These are phyloP conservation scores for Drosophila kambysellisi DNA, from an alignment of 2,888 invertebrate genomes.

Conservation along the genomic window DNA sequence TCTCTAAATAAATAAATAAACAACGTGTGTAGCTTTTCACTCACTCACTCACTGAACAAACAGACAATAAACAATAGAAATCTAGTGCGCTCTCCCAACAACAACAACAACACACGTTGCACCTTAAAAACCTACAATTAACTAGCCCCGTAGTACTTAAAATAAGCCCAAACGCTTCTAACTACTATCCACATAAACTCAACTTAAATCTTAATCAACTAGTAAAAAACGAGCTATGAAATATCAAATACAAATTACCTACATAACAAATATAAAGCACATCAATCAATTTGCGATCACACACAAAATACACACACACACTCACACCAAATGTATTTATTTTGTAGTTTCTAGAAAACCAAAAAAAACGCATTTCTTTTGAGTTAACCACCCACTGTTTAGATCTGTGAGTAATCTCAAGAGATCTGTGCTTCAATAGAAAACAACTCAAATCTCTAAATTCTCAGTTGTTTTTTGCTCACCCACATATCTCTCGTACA, in stretches of 20 bases:
- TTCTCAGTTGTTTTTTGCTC: conserved; percentile 18
- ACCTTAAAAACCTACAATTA: conserved; percentile 44
- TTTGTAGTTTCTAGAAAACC: conserved; percentile 38
- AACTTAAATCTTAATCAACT: conserved; percentile 53
- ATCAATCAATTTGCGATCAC: conserved; percentile 54
- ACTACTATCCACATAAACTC: conserved; percentile 59
- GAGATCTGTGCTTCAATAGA: conserved; percentile 20
- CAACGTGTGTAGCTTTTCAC: conserved; percentile 53
- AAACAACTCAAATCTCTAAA: conserved; percentile 17
- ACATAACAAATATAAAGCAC: conserved; percentile 77
- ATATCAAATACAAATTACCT: conserved; percentile 73
- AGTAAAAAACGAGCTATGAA: conserved; percentile 73
- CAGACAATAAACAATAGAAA: conserved; percentile 31
- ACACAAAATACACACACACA: conserved; percentile 13
- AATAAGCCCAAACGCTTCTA: conserved; percentile 63
- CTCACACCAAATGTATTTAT: conserved; percentile 12
- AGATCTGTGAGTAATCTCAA: conserved; percentile 7
- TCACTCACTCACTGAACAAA: conserved; percentile 37
- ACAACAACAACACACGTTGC: conserved; percentile 56
- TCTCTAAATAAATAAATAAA: conserved; percentile 14
- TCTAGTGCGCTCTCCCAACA: conserved; percentile 63
- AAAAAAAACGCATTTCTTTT: conserved; percentile 14
- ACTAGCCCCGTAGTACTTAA: conserved; percentile 64
- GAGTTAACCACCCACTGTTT: conserved; percentile 21
- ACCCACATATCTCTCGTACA: conserved; percentile 28